phyloP scores from a whole-genome alignment of 2,888 invertebrate genomes.

The Lucinisca nassula region DNA sequence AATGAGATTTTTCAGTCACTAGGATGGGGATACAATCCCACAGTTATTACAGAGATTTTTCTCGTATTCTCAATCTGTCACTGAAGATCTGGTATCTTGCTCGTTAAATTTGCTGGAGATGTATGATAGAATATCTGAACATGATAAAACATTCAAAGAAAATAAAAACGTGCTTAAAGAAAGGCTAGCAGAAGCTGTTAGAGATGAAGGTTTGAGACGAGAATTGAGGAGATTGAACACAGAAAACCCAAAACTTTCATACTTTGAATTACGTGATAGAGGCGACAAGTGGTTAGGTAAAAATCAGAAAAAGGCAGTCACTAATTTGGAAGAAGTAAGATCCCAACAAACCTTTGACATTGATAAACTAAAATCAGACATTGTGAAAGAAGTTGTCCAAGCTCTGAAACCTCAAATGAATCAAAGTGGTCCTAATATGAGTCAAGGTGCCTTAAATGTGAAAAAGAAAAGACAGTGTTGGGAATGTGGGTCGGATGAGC shows the following conservation, averaged over 20 bases:
- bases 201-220: neutral
- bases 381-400: neutral
- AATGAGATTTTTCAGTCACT: neutral
- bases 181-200: neutral
- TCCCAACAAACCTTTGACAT: constrained; percentile 4
- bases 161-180: neutral
- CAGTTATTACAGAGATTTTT: constrained; percentile 8
- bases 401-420: neutral
- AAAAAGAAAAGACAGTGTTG: neutral
- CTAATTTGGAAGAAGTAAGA: neutral
- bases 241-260: neutral
- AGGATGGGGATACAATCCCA: neutral
- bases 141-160: neutral
- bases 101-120: constrained; percentile 2
- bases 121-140: neutral
- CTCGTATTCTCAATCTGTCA: neutral
- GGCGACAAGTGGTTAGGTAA: neutral
- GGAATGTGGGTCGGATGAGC: neutral
- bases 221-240: neutral
- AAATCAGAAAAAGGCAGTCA: neutral
- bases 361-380: neutral
- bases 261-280: neutral
- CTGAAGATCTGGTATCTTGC: neutral
- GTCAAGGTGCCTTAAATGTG: neutral
- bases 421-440: no score